These are phyloP conservation scores for Cynaeus angustus DNA, from an alignment of 2,888 invertebrate species.

Conservation along the genomic window DNA sequence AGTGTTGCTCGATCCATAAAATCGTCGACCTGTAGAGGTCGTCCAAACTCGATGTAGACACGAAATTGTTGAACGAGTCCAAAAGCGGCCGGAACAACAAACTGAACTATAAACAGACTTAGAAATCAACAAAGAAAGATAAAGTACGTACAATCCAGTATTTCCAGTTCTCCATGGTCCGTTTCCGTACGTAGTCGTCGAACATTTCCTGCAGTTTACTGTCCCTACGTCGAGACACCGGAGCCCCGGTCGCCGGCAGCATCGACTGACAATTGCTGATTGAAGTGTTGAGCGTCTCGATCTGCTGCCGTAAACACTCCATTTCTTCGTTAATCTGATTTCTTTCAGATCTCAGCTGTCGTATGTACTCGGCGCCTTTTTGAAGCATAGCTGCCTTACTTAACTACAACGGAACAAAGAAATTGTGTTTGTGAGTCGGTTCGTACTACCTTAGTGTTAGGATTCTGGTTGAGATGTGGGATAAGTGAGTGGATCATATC, in stretches of 20 bases:
- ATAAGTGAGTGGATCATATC: slow-evolving; percentile 94
- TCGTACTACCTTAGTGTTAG: slow-evolving; percentile 85
- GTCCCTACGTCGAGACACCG: slow-evolving; percentile 91
- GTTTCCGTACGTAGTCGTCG: slow-evolving; percentile 89
- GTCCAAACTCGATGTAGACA: slow-evolving; percentile 92
- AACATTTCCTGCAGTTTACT: slow-evolving; percentile 96
- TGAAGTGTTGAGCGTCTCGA: slow-evolving; percentile 91
- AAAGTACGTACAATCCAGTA: slow-evolving; percentile 93
- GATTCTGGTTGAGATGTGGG: slow-evolving; percentile 92
- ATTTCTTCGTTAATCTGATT: slow-evolving; percentile 92
- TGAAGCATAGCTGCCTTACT: slow-evolving; percentile 98
- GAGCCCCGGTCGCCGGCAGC: slow-evolving; percentile 96
- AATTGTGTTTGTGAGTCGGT: neutral
- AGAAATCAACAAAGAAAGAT: slow-evolving; percentile 58
- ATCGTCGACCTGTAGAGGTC: slow-evolving; percentile 94
- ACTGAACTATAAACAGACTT: slow-evolving; percentile 83
- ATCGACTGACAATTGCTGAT: slow-evolving; percentile 95
- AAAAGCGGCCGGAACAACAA: slow-evolving; percentile 91
- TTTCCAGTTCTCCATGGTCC: slow-evolving; percentile 96
- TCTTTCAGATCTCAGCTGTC: slow-evolving; percentile 89
- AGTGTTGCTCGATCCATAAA: slow-evolving; percentile 97
- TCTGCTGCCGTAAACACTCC: slow-evolving; percentile 89
- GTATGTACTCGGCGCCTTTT: slow-evolving; percentile 96
- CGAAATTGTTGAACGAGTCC: slow-evolving; percentile 92
- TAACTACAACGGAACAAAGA: slow-evolving; percentile 73